Evolutionary conservation across 2,797 vertebrate genomes (phyloP).

Genomic region (Eulemur albifrons): DNA sequence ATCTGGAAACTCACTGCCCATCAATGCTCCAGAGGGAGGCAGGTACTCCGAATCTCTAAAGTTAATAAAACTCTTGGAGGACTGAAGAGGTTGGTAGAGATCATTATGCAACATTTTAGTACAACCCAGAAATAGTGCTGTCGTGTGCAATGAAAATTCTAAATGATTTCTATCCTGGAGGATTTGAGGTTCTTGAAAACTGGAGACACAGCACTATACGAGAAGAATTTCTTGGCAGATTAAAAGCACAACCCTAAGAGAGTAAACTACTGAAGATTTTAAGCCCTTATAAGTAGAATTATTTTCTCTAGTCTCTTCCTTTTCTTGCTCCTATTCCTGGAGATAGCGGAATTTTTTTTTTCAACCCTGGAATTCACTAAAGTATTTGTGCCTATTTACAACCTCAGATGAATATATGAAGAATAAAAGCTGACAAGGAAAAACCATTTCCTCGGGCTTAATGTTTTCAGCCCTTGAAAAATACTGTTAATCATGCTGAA

Average conservation of each 20-base stretch:
- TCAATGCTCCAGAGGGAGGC: not conserved
- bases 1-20: not conserved
- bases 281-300: constrained; percentile 22
- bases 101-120: not conserved
- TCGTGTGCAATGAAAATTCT: constrained; percentile 36
- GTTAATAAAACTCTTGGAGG: not conserved
- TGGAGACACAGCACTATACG: not conserved
- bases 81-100: not conserved
- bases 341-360: not conserved
- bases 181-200: not conserved
- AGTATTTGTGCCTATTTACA: constrained; percentile 45
- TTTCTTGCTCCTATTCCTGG: constrained; percentile 39
- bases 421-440: constrained; percentile 44
- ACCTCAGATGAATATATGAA: constrained; percentile 34
- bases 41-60: not conserved
- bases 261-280: not conserved
- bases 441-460: constrained; percentile 13
- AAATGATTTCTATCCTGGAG: not conserved
- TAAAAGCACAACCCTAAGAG: not conserved
- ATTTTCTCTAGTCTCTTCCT: not conserved
- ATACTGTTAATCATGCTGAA: constrained; percentile 60
- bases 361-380: not conserved
- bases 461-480: constrained; percentile 55
- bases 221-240: constrained; percentile 38
- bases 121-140: not conserved